Evolutionary conservation across 2,797 vertebrate species (phyloP).

Genomic region (Menidia menidia): DNA sequence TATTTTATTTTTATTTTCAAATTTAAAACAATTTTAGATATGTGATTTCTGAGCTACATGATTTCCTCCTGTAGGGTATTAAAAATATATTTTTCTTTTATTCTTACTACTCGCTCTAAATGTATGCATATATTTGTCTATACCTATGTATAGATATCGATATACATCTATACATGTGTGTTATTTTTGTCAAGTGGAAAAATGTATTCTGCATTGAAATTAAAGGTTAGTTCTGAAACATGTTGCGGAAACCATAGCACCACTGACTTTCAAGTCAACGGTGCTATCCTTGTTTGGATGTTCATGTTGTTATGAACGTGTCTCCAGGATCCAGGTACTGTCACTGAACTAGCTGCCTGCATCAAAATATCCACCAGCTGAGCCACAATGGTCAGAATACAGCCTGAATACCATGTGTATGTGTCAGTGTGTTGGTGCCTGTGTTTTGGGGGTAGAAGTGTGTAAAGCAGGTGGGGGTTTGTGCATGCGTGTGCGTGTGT

Average conservation of each 20-base stretch:
- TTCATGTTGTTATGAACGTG: constrained; percentile 48
- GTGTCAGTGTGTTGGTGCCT: constrained; percentile 4
- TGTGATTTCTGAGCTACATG: too few relatives aligned
- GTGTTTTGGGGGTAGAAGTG: constrained; percentile 54
- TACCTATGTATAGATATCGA: too few relatives aligned
- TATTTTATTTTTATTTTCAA: too few relatives aligned
- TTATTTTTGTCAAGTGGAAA: too few relatives aligned
- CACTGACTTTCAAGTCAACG: constrained; percentile 54
- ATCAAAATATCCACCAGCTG: constrained; percentile 79
- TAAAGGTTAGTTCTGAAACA: constrained; percentile 35
- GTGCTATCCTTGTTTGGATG: constrained; percentile 52
- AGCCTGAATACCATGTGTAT: constrained; percentile 69
- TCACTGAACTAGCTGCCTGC: constrained; percentile 79
- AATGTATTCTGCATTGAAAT: constrained; percentile 17
- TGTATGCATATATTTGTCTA: too few relatives aligned
- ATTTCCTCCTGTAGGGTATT: too few relatives aligned
- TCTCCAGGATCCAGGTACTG: constrained; percentile 69
- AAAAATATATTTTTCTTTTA: too few relatives aligned
- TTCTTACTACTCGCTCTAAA: too few relatives aligned
- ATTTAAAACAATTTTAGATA: too few relatives aligned
- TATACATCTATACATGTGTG: too few relatives aligned
- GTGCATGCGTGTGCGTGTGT: constrained; percentile 56
- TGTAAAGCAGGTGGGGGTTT: constrained; percentile 25
- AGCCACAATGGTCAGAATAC: constrained; percentile 77
- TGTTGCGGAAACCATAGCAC: constrained; percentile 49